Evolutionary conservation across 2,797 vertebrate genomes (phyloP).

Genomic region (Crossoptilon crossoptilon): DNA sequence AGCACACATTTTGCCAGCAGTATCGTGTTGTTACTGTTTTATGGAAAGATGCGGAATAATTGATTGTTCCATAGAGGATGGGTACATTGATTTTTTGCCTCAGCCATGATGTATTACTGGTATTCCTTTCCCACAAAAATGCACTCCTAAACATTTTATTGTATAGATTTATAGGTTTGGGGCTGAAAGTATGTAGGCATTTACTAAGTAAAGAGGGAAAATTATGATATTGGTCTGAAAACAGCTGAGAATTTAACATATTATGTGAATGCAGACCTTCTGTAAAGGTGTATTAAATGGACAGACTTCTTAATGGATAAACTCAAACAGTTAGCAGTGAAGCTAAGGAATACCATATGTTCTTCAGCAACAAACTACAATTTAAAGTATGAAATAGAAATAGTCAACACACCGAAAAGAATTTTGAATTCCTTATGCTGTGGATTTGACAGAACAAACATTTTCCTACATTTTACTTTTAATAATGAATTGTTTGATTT

Average conservation of each 20-base stretch:
- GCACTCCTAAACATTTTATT: background rate
- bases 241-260: background rate
- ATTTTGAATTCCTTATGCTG: background rate
- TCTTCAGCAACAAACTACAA: background rate
- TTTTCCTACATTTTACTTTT: rapidly evolving
- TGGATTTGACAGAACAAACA: background rate
- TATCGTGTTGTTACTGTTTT: background rate
- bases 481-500: background rate
- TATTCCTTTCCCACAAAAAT: background rate
- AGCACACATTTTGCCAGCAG: background rate
- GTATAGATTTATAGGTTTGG: background rate
- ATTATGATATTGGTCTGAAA: background rate
- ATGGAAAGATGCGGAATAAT: background rate
- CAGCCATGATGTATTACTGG: background rate
- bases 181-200: background rate
- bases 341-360: background rate
- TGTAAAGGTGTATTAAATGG: background rate
- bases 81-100: background rate
- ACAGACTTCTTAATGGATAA: background rate
- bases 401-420: background rate
- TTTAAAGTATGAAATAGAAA: background rate
- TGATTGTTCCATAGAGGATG: background rate
- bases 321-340: background rate
- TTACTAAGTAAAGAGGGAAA: background rate
- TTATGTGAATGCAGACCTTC: background rate